Conservation (phyloP, 2,113 vertebrate genomes). For the Ictalurus furcatus region DNA sequence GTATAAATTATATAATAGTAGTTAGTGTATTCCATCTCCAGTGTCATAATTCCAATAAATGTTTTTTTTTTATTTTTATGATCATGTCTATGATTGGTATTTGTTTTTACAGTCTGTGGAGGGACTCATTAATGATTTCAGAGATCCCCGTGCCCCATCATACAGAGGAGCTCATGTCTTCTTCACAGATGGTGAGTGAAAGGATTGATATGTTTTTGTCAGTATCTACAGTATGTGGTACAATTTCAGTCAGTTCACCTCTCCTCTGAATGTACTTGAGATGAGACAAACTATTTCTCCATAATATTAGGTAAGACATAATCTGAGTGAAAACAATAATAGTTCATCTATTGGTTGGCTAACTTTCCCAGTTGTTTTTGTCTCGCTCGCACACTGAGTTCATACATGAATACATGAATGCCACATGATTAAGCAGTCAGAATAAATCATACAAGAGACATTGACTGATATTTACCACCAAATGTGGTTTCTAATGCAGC, state of each 20-base stretch:
- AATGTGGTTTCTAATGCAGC: neutral
- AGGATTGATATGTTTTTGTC: neutral
- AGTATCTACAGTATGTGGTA: neutral
- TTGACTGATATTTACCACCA: neutral
- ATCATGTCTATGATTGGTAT: neutral
- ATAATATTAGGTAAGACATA: neutral
- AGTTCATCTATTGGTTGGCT: neutral
- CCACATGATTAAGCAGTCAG: neutral
- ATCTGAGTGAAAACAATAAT: neutral
- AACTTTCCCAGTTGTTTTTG: neutral
- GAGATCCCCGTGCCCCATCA: constrained; percentile 83
- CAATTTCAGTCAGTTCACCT: neutral
- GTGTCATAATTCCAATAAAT: neutral
- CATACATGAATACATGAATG: neutral
- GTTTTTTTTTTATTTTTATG: neutral
- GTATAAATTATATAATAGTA: neutral
- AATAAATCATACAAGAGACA: neutral
- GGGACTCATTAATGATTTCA: constrained; percentile 92
- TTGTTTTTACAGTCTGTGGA: constrained; percentile 83
- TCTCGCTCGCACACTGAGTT: neutral
- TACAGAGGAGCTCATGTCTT: constrained; percentile 94
- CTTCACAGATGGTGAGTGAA: constrained; percentile 94
- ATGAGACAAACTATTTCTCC: no score
- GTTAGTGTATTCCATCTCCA: neutral
- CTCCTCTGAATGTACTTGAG: neutral